These are phyloP conservation scores for Caligus rogercresseyi DNA, from an alignment of 1,140 invertebrate species.

Conservation along the genomic window DNA sequence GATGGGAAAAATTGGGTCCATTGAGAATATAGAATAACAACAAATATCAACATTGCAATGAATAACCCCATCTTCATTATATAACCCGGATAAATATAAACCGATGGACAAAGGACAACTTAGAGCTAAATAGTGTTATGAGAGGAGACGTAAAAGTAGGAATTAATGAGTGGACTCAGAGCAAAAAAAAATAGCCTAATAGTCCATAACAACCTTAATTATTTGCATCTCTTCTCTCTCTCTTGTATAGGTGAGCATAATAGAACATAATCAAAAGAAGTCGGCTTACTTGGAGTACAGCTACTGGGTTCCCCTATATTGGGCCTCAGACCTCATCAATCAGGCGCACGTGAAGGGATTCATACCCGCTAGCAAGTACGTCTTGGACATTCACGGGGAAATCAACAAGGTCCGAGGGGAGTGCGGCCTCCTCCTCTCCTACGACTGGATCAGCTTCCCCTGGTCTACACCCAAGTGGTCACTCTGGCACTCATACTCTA, in stretches of 20 bases:
- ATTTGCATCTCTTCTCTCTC: neutral
- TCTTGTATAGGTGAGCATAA: neutral
- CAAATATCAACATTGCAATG: no score
- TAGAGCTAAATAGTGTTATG: no score
- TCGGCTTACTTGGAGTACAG: neutral
- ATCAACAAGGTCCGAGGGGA: slow-evolving; percentile 30
- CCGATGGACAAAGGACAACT: no score
- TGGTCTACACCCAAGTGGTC: slow-evolving; percentile 58
- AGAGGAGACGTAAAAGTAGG: no score
- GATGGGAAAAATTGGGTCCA: no score
- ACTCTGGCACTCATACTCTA: slow-evolving; percentile 76
- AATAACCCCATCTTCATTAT: no score
- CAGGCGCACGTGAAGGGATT: neutral
- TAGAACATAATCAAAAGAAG: neutral
- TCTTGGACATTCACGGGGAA: slow-evolving; percentile 24
- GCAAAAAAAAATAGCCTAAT: no score
- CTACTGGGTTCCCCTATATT: slow-evolving; percentile 13
- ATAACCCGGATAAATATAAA: no score
- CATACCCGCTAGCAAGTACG: neutral
- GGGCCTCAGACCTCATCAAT: neutral
- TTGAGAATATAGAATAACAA: no score
- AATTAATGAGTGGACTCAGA: no score
- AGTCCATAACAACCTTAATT: no score
- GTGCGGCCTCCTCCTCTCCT: slow-evolving; percentile 34
- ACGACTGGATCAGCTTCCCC: slow-evolving; percentile 39